Base-by-base conservation (phyloP, 2,888 invertebrate species). In the Drosophila aldrichi region DNA sequence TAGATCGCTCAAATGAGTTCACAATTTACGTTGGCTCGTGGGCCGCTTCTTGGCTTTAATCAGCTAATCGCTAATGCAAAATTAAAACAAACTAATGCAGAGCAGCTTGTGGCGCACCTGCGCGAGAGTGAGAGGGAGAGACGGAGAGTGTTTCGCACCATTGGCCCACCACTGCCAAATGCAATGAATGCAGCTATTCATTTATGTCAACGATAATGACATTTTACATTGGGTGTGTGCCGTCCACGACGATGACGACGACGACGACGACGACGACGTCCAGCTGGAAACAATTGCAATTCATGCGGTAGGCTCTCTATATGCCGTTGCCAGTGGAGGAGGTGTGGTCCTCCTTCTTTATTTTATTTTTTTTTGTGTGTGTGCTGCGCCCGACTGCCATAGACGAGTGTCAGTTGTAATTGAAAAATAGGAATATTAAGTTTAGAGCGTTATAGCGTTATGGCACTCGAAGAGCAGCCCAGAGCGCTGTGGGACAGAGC, bases 171-270 rank as follows among this genome's bases (percentile, higher is more conserved):
- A 41, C 77, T 91, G 91, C 90, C 91, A 91, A 92, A 91, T 90
- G 90, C 92, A 87, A 84, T 90, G 86, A 89, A 82, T 89, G 91
- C 89, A 91, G 90, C 91, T 88, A 91, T 91, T 91, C 91, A 90
- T 91, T 91, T 91, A 89, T 91, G 91, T 91, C 92, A 91, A 81
- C 91, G 80, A 79, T 91, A 91, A 91, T 91, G 92, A 91, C 92
- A 91, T 83, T 91, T 83, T 83, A 85, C 87, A 90, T 89, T 84
- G 89, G 81, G 88, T 90, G 90, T 81, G 79, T 86, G 87, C 76
- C 70, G 57, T 68, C 73, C 73, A 62, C 29, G 38, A 48, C 14
- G 56, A 61, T 18, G 52, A 65, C 60, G 62, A 49, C n/a, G n/a
- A n/a, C 16, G 67, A 49, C 29, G 63, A 25, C 25, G 25, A 29